phyloP scores from a whole-genome alignment of 1,140 invertebrate species.

The Drosophila elegans region DNA sequence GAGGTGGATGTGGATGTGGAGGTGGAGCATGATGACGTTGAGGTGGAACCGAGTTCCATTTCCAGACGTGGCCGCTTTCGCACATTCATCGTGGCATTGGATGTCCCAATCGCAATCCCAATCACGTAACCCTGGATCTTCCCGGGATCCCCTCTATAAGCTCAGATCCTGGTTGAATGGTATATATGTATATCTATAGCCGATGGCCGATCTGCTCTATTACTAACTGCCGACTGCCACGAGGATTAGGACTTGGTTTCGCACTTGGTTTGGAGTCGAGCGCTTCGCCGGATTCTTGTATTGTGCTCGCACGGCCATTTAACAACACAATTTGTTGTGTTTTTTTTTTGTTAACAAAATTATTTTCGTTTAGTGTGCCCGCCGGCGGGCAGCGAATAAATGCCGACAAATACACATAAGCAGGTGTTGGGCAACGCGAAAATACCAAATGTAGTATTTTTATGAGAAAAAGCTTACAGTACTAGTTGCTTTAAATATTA shows the following conservation, averaged over 20 bases:
- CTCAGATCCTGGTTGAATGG: slow-evolving; percentile 7
- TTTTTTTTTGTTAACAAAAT: slow-evolving; percentile 38
- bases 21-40: slow-evolving; percentile 10
- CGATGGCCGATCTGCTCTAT: slow-evolving; percentile 15
- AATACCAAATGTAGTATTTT: slow-evolving; percentile 4
- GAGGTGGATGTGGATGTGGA: background rate
- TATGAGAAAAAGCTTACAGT: background rate
- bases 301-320: slow-evolving; percentile 38
- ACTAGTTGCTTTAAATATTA: background rate
- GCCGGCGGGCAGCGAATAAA: background rate
- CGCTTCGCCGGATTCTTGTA: slow-evolving; percentile 13
- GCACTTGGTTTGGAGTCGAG: slow-evolving; percentile 17
- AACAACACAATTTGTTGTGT: slow-evolving; percentile 44
- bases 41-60: slow-evolving; percentile 30
- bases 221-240: slow-evolving; percentile 40
- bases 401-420: slow-evolving; percentile 27
- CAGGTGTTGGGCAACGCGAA: no score
- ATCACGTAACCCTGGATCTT: slow-evolving; percentile 31
- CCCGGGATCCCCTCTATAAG: slow-evolving; percentile 9
- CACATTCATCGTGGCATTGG: slow-evolving; percentile 59
- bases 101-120: slow-evolving; percentile 10
- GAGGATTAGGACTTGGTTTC: slow-evolving; percentile 27
- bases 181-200: slow-evolving; percentile 1
- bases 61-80: slow-evolving; percentile 74
- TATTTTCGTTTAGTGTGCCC: slow-evolving; percentile 34